Base-by-base conservation (phyloP, 2,797 vertebrate genomes). In the Pseudotriccus pelzelni region DNA sequence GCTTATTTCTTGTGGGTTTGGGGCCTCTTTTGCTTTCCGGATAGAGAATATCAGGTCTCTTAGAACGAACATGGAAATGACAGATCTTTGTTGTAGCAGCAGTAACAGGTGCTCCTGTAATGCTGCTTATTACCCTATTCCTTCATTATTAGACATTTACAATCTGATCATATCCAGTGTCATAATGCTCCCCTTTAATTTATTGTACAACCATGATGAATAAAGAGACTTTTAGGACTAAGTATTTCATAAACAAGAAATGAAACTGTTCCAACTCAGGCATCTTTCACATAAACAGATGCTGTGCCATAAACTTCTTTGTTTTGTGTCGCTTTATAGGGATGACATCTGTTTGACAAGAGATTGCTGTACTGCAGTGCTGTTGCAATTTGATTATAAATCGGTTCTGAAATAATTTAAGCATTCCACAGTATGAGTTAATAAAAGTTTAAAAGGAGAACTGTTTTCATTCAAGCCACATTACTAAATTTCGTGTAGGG, bases 281-380 rank as follows among this genome's bases (percentile, higher is more conserved):
- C 96, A 94, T 95, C 93, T 97, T 95, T 82, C 37, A 93, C 86
- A 90, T 93, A 97, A 97, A 97, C 98, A 98, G 98, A 97, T 98
- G 98, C 96, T 95, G 19, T 66, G 96, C 96, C 96, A 97, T 98
- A 98, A 98, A 98, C 95, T 91, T 97, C 96, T 97, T 97, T 96
- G 97, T 96, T 97, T 97, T 88, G 86, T 92, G 95, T 91, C 1
- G 88, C 90, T 98, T 96, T 97, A 97, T 96, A 94, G 96, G 94
- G 96, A 88, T 94, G 96, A 96, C 97, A 98, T 97, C 98, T 98
- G 98, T 96, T 97, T 98, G 97, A 97, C 97, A 97, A 96, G 97
- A 94, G 96, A 93, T 91, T 91, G 94, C 96, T 97, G 96, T 97
- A 93, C 95, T 97, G 95, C 95, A 95, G 95, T 96, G 70, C 89